Percentiles rank a stretch among this genome's conserved stretches.
phyloP scores from a whole-genome alignment of 2,797 vertebrate genomes.

The Crax fasciolata region DNA sequence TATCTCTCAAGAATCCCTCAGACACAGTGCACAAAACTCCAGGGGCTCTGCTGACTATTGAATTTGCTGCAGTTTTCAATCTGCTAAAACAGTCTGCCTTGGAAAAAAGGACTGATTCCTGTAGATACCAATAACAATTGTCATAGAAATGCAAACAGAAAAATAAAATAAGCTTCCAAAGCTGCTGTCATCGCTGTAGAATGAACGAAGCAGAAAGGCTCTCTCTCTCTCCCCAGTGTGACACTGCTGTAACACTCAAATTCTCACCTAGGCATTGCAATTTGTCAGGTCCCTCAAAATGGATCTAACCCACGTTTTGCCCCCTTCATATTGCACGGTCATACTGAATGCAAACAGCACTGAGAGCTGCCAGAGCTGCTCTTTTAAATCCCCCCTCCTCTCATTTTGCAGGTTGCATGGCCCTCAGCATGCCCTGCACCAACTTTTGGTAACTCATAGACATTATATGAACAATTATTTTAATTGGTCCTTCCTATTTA shows the following conservation, averaged over 20 bases:
- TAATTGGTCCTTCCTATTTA: background rate
- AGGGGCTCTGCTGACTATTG: slow-evolving; percentile 2
- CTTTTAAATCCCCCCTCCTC: background rate
- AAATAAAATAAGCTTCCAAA: background rate
- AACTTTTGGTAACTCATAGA: background rate
- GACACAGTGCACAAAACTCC: background rate
- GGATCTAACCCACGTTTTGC: background rate
- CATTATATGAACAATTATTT: background rate
- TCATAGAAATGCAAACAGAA: background rate
- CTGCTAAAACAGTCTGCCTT: background rate
- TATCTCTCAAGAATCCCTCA: slow-evolving; percentile 21
- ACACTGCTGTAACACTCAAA: background rate
- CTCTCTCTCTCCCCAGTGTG: too few relatives aligned
- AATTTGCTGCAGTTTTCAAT: slow-evolving; percentile 4
- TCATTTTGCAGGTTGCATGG: background rate
- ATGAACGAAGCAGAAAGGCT: background rate
- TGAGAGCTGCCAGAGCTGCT: background rate
- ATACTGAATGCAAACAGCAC: accelerated
- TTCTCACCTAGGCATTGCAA: background rate
- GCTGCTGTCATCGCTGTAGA: background rate
- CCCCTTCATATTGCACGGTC: background rate
- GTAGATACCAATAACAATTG: background rate
- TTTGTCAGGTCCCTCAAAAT: background rate
- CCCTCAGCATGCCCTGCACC: background rate
- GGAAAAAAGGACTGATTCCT: background rate